Evolutionary conservation across 1,140 invertebrate genomes (phyloP), one percentile per base, ranked within the genome.

Genomic region (Phthorimaea operculella): DNA sequence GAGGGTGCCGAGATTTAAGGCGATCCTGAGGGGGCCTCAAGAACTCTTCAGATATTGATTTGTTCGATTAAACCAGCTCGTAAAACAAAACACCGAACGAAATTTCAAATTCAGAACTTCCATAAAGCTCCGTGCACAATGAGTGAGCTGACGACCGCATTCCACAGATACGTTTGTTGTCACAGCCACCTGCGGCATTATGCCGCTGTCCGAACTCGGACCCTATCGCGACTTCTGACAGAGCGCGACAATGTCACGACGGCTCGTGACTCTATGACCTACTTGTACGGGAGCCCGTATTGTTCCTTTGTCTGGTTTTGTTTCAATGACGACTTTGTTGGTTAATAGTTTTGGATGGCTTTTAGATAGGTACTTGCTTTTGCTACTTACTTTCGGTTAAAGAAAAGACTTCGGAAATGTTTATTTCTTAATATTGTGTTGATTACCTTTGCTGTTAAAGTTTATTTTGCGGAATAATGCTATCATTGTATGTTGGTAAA

Each of bases 181-280:
- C 36, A n/a, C 36, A 12, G 36, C 36, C 36, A 39, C 36, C 36
- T 39, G 9, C 28, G 47, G 51, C 42, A 57, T 63, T 60, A 55
- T 59, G 39, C 45, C 36, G 11, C 18, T 56, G 16, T 47, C 16
- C 15, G 51, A 58, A 64, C 58, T 57, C 60, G 49, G 34, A 49
- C 53, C 44, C 54, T 61, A 57, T 61, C 56, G 52, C 53, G 65
- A 62, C 65, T 57, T 53, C 48, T 65, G 70, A 69, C 68, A 70
- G 62, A 52, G 52, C 53, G 52, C 21, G 59, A 45, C 52, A 55
- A 44, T 62, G 57, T 60, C 57, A 42, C 54, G 56, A 39, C 55
- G 57, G 39, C 33, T 52, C 49, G 52, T 57, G 65, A 67, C 66
- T 64, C 62, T 63, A 47, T 69, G 66, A 69, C 68, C 68, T 57